Conservation (phyloP, 1,140 invertebrate genomes). For the Drosophila persimilis region DNA sequence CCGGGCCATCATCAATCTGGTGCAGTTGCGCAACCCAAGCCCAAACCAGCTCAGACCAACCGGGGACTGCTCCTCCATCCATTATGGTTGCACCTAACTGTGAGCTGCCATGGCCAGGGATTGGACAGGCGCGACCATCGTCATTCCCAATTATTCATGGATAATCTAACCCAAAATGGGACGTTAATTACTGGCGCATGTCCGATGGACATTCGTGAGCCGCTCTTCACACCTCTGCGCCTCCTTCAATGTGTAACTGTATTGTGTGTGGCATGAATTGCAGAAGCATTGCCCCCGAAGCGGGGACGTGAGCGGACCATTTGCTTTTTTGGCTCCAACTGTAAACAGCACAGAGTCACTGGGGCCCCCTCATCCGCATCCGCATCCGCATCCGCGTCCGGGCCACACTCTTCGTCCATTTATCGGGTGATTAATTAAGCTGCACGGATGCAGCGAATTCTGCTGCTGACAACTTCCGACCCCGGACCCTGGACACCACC, state of each 20-base stretch:
- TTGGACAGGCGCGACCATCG: slow-evolving; percentile 37
- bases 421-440: slow-evolving; percentile 66
- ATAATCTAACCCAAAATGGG: slow-evolving; percentile 83
- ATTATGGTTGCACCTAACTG: slow-evolving; percentile 39
- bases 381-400: background rate
- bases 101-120: slow-evolving; percentile 14
- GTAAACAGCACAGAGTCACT: slow-evolving; percentile 22
- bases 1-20: slow-evolving; percentile 68
- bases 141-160: slow-evolving; percentile 80
- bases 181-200: slow-evolving; percentile 82
- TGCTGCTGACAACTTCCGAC: slow-evolving; percentile 47
- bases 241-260: background rate
- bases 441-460: slow-evolving; percentile 38
- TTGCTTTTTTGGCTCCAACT: slow-evolving; percentile 30
- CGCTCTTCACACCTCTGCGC: background rate
- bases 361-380: background rate
- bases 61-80: slow-evolving; percentile 8
- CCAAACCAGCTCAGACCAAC: background rate
- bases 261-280: slow-evolving; percentile 44
- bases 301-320: slow-evolving; percentile 15
- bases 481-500: background rate
- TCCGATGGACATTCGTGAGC: slow-evolving; percentile 51
- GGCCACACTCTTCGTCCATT: slow-evolving; percentile 27
- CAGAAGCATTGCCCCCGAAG: slow-evolving; percentile 14
- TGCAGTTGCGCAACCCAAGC: slow-evolving; percentile 45